Percentiles rank a stretch among this genome's conserved stretches.
phyloP scores from a whole-genome alignment of 23 tunicate genomes.

The Clavelina lepadiformis region DNA sequence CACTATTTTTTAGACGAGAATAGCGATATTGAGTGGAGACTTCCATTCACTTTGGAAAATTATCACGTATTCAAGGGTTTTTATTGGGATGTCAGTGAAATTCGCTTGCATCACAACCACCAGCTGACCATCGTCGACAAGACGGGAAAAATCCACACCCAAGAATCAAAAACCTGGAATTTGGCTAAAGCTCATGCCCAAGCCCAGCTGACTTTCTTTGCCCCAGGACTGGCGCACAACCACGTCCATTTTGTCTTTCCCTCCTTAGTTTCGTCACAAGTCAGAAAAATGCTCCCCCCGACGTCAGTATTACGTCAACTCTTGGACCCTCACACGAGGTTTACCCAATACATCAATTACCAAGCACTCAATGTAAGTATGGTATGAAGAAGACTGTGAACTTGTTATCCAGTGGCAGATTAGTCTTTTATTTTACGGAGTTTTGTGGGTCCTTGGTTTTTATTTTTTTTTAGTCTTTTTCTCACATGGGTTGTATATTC shows the following conservation, averaged over 20 bases:
- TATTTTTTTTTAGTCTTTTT: too few relatives aligned
- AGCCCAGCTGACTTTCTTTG: slow-evolving; percentile 66
- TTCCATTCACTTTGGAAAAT: slow-evolving; percentile 23
- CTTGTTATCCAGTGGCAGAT: too few relatives aligned
- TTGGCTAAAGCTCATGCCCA: slow-evolving; percentile 90
- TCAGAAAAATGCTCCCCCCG: slow-evolving; percentile 32
- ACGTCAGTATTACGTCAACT: slow-evolving; percentile 52
- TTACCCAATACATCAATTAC: slow-evolving; percentile 60
- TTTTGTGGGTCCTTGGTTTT: too few relatives aligned
- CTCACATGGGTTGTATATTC: background rate
- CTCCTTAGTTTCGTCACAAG: slow-evolving; percentile 31
- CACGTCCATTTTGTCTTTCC: slow-evolving; percentile 73
- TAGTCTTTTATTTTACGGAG: too few relatives aligned
- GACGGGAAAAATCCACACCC: slow-evolving; percentile 48
- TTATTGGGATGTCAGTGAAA: slow-evolving; percentile 64
- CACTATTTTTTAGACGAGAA: slow-evolving; percentile 10
- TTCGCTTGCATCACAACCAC: slow-evolving; percentile 33
- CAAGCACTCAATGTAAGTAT: slow-evolving; percentile 59
- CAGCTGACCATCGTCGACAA: slow-evolving; percentile 37
- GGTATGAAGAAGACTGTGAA: too few relatives aligned
- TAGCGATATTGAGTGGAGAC: slow-evolving; percentile 26
- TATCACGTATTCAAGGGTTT: slow-evolving; percentile 39
- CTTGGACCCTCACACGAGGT: slow-evolving; percentile 74
- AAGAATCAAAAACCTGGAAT: slow-evolving; percentile 40
- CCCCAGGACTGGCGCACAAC: slow-evolving; percentile 69